phyloP scores from a whole-genome alignment of 2,113 vertebrate genomes.

The Telmatochromis sp. region DNA sequence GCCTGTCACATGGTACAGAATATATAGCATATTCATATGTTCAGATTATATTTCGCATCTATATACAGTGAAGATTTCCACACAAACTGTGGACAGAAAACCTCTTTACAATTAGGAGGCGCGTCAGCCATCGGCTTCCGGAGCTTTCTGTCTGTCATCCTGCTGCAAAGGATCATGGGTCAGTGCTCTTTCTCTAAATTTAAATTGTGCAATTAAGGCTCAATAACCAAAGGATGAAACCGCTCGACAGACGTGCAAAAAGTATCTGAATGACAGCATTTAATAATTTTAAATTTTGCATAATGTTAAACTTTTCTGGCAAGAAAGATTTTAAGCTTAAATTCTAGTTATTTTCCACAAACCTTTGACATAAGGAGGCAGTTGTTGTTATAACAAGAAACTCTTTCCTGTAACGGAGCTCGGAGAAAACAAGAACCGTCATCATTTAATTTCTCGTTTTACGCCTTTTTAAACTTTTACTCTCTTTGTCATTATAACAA shows the following conservation, averaged over 20 bases:
- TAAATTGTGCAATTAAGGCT: not conserved
- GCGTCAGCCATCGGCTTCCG: not conserved
- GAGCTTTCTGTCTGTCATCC: not conserved
- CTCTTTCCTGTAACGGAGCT: rapidly evolving
- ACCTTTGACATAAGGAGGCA: not conserved
- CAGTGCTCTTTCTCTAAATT: rapidly evolving
- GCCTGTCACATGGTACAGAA: constrained; percentile 24
- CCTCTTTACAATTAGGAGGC: not conserved
- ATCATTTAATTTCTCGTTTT: not conserved
- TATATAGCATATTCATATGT: constrained; percentile 13
- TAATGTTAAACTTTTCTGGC: not conserved
- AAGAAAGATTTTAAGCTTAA: not conserved
- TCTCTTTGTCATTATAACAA: not conserved
- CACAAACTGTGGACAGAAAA: not conserved
- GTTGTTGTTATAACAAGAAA: not conserved
- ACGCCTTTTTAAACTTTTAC: rapidly evolving
- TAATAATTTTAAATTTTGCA: rapidly evolving
- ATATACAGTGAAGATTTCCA: constrained; percentile 29
- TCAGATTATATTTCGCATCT: constrained; percentile 3
- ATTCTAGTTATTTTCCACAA: not conserved
- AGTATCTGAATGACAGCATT: not conserved
- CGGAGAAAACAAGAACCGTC: rapidly evolving
- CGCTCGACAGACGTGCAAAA: not conserved
- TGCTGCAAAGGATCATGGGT: constrained; percentile 11
- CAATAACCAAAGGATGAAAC: not conserved